Conservation (phyloP, 2,797 vertebrate species). For the Eulemur mongoz region DNA sequence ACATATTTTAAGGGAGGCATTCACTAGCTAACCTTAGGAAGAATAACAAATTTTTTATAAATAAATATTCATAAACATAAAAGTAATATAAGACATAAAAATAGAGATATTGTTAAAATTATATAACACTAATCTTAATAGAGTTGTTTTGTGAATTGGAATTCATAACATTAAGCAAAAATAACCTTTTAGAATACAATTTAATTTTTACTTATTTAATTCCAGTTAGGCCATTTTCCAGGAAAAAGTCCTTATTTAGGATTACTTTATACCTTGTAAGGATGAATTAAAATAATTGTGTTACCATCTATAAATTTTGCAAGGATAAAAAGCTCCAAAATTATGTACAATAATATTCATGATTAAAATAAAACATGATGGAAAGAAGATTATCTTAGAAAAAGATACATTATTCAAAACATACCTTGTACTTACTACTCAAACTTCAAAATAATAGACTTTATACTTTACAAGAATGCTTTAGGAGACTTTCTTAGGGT, state of each 20-base stretch:
- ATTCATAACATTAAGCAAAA: slow-evolving; percentile 34
- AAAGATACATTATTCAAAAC: slow-evolving; percentile 15
- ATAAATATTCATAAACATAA: not conserved
- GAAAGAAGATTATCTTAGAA: not conserved
- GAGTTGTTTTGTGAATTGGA: not conserved
- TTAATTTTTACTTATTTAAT: slow-evolving; percentile 6
- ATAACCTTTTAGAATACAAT: not conserved
- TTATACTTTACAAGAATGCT: not conserved
- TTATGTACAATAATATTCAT: not conserved
- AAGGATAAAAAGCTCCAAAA: not conserved
- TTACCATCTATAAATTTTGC: not conserved
- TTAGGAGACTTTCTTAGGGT: not conserved
- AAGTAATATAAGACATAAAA: not conserved
- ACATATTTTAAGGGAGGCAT: not conserved
- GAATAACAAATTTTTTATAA: not conserved
- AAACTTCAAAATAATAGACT: not conserved
- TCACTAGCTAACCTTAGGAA: not conserved
- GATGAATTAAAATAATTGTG: not conserved
- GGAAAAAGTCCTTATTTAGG: not conserved
- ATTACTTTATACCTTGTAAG: not conserved
- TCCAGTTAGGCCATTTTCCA: not conserved
- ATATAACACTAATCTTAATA: not conserved
- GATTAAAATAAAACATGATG: not conserved
- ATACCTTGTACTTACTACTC: not conserved
- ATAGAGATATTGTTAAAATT: not conserved